Base-by-base conservation (phyloP, 2,888 invertebrate species). In the Drepana falcataria region DNA sequence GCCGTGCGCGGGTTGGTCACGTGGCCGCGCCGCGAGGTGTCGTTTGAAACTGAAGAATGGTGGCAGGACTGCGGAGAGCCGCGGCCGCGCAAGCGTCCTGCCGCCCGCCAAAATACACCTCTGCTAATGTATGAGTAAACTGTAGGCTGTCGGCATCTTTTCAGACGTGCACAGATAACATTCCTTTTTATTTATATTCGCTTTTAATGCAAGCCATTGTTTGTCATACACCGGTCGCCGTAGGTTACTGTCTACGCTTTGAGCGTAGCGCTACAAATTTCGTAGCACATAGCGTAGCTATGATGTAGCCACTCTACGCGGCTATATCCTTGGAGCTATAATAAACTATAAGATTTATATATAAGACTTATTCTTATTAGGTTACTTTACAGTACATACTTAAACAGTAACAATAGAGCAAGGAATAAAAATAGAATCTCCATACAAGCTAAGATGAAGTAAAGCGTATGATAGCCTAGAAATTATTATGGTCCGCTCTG, bases 41-140 rank as follows among this genome's bases (percentile, higher is more conserved):
- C 67, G 73, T 82, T 77, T 88, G 87, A 85, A 87, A 90, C 90
- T 90, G 66, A 89, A 89, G 89, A 89, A 89, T 89, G 88, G 87
- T 85, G 87, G 87, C 71, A 86, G 78, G 86, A 89, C 89, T 89
- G 90, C 89, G 88, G 90, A 83, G 81, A 74, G 79, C 73, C 73
- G 74, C 71, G 75, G 73, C 60, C 80, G 79, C 86, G 87, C 90
- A 73, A 74, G 90, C 89, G 90, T 68, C 51, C 61, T 81, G 59
- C 66, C 77, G 79, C 89, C 88, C 91, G 89, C 90, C 91, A 89
- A 90, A 87, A 88, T 81, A 84, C 82, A 87, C 85, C 89, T 83
- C 85, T 89, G 88, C 88, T 89, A 87, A 87, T 87, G 86, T 85
- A 85, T 87, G 85, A 71, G 75, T 75, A 73, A 76, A 71, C 61